Conservation (phyloP, 2,113 vertebrate genomes). For the Sterrhoptilus dennistouni region DNA sequence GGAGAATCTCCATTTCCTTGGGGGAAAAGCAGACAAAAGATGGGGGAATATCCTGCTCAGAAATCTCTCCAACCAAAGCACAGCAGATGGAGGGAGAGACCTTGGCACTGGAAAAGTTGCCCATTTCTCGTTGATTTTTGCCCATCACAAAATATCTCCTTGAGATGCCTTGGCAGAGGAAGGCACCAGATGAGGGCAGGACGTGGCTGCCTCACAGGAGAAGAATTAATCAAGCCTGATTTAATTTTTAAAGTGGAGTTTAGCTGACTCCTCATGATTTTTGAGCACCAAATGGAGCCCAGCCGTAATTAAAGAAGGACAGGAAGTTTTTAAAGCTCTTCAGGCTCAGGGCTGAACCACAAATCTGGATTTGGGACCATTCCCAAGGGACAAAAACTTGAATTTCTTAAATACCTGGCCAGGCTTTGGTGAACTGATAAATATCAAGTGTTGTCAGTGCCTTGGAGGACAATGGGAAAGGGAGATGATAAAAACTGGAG, state of each 20-base stretch:
- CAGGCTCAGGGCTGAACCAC: background rate
- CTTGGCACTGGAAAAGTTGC: background rate
- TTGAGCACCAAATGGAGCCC: background rate
- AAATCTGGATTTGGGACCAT: background rate
- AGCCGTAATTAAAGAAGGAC: background rate
- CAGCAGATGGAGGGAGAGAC: background rate
- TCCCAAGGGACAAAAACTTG: background rate
- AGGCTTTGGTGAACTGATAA: background rate
- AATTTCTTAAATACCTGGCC: background rate
- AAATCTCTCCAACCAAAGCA: background rate
- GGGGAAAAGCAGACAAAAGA: background rate
- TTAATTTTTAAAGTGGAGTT: conserved; percentile 22
- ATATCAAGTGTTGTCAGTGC: background rate
- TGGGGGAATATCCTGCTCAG: background rate
- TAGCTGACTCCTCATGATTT: background rate
- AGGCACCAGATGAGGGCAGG: background rate
- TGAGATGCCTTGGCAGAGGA: background rate
- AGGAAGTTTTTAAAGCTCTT: background rate
- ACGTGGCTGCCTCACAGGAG: background rate
- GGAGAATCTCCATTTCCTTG: background rate
- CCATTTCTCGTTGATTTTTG: background rate
- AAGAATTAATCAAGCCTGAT: background rate
- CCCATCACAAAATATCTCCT: background rate
- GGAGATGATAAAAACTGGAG: background rate
- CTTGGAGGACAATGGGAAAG: background rate